Conservation (phyloP, 2,113 vertebrate species). For the Callipepla californica region DNA sequence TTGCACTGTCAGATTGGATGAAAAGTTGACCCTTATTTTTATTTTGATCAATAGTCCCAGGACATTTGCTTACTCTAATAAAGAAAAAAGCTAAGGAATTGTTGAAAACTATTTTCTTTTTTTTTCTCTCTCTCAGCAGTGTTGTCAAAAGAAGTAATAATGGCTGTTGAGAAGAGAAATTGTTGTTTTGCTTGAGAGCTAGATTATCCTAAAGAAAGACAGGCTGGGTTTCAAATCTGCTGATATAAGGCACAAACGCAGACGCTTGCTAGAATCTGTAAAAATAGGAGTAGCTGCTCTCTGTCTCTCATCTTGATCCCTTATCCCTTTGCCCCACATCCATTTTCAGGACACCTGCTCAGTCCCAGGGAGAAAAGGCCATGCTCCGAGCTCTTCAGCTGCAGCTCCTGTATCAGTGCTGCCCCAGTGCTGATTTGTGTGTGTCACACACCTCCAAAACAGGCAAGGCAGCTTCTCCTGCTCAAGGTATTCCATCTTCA, state of each 20-base stretch:
- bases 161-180: constrained; percentile 14
- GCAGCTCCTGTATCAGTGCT: neutral
- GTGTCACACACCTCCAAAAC: neutral
- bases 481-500: neutral
- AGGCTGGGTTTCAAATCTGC: neutral
- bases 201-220: neutral
- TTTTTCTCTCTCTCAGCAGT: neutral
- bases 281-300: neutral
- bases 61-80: neutral
- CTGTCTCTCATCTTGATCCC: neutral
- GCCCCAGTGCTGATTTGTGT: neutral
- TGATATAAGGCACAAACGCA: neutral
- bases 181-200: neutral
- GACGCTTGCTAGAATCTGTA: neutral
- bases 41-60: neutral
- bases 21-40: neutral
- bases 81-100: neutral
- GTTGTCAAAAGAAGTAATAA: constrained; percentile 27
- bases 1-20: neutral
- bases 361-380: neutral
- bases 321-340: neutral
- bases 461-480: neutral
- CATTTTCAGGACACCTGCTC: neutral
- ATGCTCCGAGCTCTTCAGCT: rapidly evolving
- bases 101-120: neutral